Evolutionary conservation across 2,113 vertebrate genomes (phyloP).

Genomic region (Xenus cinereus): DNA sequence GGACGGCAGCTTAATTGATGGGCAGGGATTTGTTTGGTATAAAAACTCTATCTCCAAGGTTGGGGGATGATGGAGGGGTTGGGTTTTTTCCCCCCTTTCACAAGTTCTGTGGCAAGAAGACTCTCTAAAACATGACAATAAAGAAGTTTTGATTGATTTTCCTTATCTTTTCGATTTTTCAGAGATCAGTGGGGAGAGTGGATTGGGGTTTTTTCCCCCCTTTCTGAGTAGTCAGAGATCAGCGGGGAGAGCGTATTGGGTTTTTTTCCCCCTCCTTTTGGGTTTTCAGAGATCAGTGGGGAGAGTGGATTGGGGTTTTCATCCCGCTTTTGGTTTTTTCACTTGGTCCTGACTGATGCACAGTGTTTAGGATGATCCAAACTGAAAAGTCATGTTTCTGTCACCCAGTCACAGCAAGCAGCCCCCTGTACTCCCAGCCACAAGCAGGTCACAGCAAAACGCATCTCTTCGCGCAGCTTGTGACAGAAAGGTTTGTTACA

Average conservation of each 20-base stretch:
- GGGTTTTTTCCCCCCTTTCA: background rate
- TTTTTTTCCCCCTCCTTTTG: background rate
- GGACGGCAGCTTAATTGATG: background rate
- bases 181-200: background rate
- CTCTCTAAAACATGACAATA: background rate
- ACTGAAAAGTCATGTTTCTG: background rate
- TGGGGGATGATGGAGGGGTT: background rate
- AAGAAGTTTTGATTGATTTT: background rate
- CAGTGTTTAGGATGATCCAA: accelerated
- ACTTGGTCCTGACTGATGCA: background rate
- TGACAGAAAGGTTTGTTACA: background rate
- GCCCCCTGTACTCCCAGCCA: background rate
- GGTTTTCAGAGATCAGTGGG: too few species aligned
- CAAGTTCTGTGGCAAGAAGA: background rate
- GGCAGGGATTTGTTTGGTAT: background rate
- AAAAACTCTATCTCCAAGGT: background rate
- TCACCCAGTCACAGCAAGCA: background rate
- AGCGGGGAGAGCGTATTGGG: background rate
- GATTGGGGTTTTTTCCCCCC: background rate
- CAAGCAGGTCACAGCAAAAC: background rate
- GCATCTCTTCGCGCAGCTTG: background rate
- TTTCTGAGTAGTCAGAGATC: too few species aligned
- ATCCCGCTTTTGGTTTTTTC: background rate
- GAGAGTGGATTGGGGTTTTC: background rate
- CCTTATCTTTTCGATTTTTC: background rate